A percentile compares a stretch with the other conserved stretches of the same genome.
phyloP scores from a whole-genome alignment of 2,797 vertebrate species.

The Poeciliopsis turneri region DNA sequence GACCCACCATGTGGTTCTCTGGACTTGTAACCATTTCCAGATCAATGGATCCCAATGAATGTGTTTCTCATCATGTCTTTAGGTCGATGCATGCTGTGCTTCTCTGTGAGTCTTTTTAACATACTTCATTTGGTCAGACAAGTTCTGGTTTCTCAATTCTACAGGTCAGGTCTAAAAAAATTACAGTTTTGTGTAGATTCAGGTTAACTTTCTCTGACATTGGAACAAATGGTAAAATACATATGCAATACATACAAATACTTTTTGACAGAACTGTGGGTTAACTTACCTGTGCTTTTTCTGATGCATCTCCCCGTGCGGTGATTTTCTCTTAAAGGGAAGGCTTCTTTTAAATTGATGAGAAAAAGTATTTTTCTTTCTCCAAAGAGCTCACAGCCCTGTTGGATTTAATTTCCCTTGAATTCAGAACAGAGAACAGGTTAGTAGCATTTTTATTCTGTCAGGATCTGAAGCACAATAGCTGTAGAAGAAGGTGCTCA shows the following conservation, averaged over 20 bases:
- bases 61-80: background rate
- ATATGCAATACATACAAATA: background rate
- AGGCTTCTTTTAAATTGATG: conserved; percentile 44
- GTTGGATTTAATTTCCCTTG: conserved; percentile 50
- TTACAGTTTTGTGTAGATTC: background rate
- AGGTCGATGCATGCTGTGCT: background rate
- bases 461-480: conserved; percentile 57
- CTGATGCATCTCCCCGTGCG: background rate
- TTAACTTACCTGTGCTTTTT: conserved; percentile 34
- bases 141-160: background rate
- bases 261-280: background rate
- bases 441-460: conserved; percentile 58
- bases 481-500: conserved; percentile 49
- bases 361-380: conserved; percentile 42
- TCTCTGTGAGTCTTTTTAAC: background rate
- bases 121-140: background rate
- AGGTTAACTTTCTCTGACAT: background rate
- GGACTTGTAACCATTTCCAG: background rate
- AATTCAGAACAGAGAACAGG: conserved; percentile 43
- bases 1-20: background rate
- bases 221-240: background rate
- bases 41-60: background rate
- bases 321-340: conserved; percentile 40
- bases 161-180: background rate
- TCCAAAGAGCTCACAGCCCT: conserved; percentile 10